Conservation (phyloP, 2,797 vertebrate genomes). For the Chrosomus eos region DNA sequence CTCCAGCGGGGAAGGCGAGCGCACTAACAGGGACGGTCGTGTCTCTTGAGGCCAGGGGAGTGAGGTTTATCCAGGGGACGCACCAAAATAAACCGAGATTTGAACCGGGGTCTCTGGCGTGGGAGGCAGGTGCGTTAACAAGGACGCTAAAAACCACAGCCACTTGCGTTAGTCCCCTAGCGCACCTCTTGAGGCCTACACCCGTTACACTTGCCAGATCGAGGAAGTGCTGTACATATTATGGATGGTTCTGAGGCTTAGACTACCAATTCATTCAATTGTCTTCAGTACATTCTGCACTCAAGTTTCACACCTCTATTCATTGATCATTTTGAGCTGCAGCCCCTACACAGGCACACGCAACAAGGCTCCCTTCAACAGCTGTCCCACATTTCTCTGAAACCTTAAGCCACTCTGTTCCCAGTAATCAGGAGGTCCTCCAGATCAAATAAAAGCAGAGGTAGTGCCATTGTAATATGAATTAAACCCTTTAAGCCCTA, state of each 20-base stretch:
- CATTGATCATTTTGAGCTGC: neutral
- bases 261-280: neutral
- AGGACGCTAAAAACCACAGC: too few relatives aligned
- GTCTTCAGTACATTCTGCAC: neutral
- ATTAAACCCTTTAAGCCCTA: slow-evolving; percentile 47
- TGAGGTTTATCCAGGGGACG: too few relatives aligned
- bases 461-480: slow-evolving; percentile 44
- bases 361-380: slow-evolving; percentile 41
- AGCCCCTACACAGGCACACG: neutral
- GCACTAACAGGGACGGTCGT: too few relatives aligned
- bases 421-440: slow-evolving; percentile 45
- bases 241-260: neutral
- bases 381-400: slow-evolving; percentile 51
- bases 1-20: too few relatives aligned
- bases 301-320: slow-evolving; percentile 20
- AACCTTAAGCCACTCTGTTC: slow-evolving; percentile 44
- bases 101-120: too few relatives aligned
- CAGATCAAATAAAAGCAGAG: slow-evolving; percentile 35
- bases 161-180: too few relatives aligned
- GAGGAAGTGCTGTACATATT: neutral
- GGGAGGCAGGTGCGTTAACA: too few relatives aligned
- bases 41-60: too few relatives aligned
- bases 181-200: too few relatives aligned
- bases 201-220: neutral
- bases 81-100: too few relatives aligned